These are phyloP conservation scores for Smutsia gigantea DNA, from an alignment of 2,797 vertebrate species.

Conservation along the genomic window DNA sequence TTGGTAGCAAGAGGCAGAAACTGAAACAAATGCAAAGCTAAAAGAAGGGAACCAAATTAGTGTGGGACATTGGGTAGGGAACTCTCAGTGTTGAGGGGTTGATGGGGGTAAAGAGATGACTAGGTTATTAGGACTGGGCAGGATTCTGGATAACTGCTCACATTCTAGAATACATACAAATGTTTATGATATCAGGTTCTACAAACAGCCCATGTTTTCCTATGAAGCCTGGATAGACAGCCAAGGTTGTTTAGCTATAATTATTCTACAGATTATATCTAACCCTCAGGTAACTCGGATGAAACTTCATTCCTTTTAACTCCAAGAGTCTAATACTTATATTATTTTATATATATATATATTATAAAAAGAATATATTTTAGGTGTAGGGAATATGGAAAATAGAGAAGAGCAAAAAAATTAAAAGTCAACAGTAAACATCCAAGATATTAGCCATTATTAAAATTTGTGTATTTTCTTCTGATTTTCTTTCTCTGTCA, in stretches of 20 bases:
- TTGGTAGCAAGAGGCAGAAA: not conserved
- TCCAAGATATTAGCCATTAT: not conserved
- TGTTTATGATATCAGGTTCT: not conserved
- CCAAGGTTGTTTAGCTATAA: not conserved
- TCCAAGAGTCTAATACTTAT: not conserved
- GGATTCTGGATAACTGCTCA: not conserved
- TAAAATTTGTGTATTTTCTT: not conserved
- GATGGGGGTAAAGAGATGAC: not conserved
- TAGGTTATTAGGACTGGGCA: not conserved
- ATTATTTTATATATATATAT: not conserved
- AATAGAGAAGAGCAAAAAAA: conserved; percentile 7
- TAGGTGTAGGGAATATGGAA: not conserved
- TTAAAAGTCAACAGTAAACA: conserved; percentile 10
- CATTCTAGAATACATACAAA: not conserved
- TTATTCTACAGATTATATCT: not conserved
- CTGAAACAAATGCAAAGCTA: not conserved
- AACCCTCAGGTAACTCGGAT: not conserved
- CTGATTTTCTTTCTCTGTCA: not conserved
- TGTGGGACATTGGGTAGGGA: not conserved
- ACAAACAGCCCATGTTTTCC: not conserved
- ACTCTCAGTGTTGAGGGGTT: not conserved
- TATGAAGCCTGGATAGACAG: not conserved
- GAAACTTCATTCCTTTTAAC: not conserved
- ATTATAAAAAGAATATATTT: not conserved
- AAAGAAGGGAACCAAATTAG: not conserved